Percentiles rank a stretch among this genome's conserved stretches.
Evolutionary conservation across 2,797 vertebrate genomes (phyloP).

Genomic region (Bufotes viridis): DNA sequence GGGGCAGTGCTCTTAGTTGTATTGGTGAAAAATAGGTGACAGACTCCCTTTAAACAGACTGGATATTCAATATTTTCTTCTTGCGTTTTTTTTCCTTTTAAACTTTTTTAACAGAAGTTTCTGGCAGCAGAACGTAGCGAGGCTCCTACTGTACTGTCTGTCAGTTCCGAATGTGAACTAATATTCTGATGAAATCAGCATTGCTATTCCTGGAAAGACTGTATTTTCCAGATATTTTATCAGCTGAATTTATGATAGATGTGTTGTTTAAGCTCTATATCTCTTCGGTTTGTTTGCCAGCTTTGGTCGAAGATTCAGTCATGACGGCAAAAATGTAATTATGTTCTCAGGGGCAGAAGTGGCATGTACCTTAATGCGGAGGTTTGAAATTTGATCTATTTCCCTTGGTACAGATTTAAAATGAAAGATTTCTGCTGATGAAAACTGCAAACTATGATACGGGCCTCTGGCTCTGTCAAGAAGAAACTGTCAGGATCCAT

Average conservation of each 20-base stretch:
- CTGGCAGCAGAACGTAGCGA: constrained; percentile 20
- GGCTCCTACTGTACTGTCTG: not conserved
- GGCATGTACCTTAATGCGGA: constrained; percentile 50
- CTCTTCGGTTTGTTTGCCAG: constrained; percentile 55
- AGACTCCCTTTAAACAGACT: constrained; percentile 5
- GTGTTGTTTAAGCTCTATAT: constrained; percentile 54
- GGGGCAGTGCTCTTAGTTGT: too few species aligned
- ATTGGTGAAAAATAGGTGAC: too few species aligned
- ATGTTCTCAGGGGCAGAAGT: constrained; percentile 52
- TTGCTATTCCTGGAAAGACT: constrained; percentile 48
- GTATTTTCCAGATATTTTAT: constrained; percentile 52
- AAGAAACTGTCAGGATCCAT: constrained; percentile 26
- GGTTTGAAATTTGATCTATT: constrained; percentile 50
- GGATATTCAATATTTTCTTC: not conserved
- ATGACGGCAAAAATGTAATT: constrained; percentile 52
- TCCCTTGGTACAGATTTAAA: constrained; percentile 42
- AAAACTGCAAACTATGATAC: constrained; percentile 36
- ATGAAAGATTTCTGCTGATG: constrained; percentile 45
- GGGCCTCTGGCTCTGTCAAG: constrained; percentile 9
- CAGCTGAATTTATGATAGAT: constrained; percentile 52
- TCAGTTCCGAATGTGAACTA: constrained; percentile 40
- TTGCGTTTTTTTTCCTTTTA: not conserved
- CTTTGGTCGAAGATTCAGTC: constrained; percentile 48
- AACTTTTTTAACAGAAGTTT: constrained; percentile 45
- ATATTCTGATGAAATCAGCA: constrained; percentile 57